phyloP scores from a whole-genome alignment of 2,888 invertebrate genomes.

The Chydorus sphaericus region DNA sequence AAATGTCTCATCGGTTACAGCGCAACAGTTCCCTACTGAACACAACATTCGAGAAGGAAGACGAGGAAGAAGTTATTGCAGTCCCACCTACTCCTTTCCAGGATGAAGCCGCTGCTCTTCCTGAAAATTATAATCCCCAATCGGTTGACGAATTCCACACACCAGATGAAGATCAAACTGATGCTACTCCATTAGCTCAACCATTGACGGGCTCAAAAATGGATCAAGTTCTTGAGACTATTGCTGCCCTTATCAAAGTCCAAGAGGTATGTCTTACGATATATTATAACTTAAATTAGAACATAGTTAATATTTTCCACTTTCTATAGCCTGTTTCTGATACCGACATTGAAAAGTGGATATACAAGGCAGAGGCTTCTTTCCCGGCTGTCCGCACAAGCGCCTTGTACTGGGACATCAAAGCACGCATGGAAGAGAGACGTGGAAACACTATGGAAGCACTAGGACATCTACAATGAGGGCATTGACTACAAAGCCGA shows the following conservation, averaged over 20 bases:
- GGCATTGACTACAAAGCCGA: conserved; percentile 8
- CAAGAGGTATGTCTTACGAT: not conserved
- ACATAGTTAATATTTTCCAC: not conserved
- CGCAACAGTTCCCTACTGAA: not conserved
- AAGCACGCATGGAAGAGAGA: not conserved
- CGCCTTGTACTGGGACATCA: conserved; percentile 8
- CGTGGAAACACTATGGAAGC: conserved; percentile 5
- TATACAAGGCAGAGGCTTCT: not conserved
- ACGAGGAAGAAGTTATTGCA: not conserved
- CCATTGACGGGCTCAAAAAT: not conserved
- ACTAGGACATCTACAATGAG: conserved; percentile 11
- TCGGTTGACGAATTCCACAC: not conserved
- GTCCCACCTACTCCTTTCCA: not conserved
- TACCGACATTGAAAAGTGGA: not conserved
- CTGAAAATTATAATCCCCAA: not conserved
- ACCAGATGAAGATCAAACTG: not conserved
- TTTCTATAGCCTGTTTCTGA: conserved; percentile 6
- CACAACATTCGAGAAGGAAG: not conserved
- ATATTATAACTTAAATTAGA: not conserved
- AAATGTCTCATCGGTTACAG: not conserved
- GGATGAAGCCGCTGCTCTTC: not conserved
- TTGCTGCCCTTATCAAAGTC: not conserved
- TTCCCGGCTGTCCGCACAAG: not conserved
- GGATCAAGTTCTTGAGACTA: not conserved
- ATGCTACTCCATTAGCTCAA: not conserved